Evolutionary conservation across 2,888 invertebrate genomes (phyloP), one percentile per base, ranked within the genome.

Genomic region (Melanotus villosus): DNA sequence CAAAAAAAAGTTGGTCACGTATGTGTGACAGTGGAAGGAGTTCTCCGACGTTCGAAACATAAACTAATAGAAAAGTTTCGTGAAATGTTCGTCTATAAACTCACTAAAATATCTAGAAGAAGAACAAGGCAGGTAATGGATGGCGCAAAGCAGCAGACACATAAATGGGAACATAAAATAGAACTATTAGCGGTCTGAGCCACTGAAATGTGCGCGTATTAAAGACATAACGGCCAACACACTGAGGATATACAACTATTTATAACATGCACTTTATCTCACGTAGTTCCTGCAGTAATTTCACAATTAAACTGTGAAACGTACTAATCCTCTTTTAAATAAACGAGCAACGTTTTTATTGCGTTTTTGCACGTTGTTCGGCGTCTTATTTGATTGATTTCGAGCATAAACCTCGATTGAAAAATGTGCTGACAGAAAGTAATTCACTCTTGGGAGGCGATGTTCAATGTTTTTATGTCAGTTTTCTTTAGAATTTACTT

Each of bases 151-250:
- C 45, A 50, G 59, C 54, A 65, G 69, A 69, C 69, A 69, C 69
- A 65, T 69, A 69, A 69, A 68, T 59, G 64, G 58, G 63, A 56
- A 58, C 64, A 68, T 68, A 68, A 68, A 68, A 50, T 64, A 50
- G 64, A 59, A 50, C 68, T 64, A 68, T 68, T 68, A 68, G 68
- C 58, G 64, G 63, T 58, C 68, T 58, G 36, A 58, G 57, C 64
- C 34, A 68, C 36, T 43, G 65, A 65, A 64, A 64, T 30, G 59
- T 58, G 47, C 58, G 45, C 18, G 68, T 64, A 68, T 68, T 68
- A 68, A 68, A 59, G 64, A 57, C 19, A 52, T 68, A 68, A 68
- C 38, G 68, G 63, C 64, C 26, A 43, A 63, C 62, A 56, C 56
- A 68, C 62, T 57, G 57, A 63, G 45, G 60, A 66, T 59, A 57